Percentiles rank a stretch among this genome's conserved stretches.
Evolutionary conservation across 2,113 vertebrate genomes (phyloP).

Genomic region (Clarias gariepinus): DNA sequence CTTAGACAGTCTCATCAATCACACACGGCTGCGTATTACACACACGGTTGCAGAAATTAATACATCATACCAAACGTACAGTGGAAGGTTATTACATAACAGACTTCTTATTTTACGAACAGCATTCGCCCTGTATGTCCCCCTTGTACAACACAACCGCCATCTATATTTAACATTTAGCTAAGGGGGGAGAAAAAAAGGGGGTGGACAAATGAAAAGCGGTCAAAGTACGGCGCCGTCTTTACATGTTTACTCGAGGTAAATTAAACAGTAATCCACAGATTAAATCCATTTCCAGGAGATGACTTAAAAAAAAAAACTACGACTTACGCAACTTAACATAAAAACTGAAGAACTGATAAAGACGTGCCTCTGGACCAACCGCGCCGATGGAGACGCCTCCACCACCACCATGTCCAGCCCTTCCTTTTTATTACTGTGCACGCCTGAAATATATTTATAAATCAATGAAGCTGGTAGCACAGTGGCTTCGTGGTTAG

Average conservation of each 20-base stretch:
- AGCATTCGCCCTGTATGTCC: neutral
- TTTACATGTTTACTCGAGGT: neutral
- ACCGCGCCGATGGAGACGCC: neutral
- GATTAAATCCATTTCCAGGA: neutral
- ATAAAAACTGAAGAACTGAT: neutral
- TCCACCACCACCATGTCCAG: neutral
- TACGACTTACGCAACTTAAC: neutral
- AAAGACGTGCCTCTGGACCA: neutral
- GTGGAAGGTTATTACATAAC: neutral
- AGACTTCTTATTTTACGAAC: neutral
- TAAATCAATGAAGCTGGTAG: neutral
- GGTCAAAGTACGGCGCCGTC: neutral
- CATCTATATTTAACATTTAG: neutral
- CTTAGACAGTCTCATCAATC: neutral
- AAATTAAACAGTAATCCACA: neutral
- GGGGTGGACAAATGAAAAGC: neutral
- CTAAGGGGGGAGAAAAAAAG: neutral
- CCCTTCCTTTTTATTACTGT: neutral
- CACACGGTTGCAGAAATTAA: neutral
- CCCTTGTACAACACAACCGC: no score
- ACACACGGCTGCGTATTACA: neutral
- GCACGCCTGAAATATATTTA: neutral
- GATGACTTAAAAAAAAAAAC: neutral
- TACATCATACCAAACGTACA: neutral
- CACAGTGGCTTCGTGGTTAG: no score